Conservation (phyloP, 2,797 vertebrate species). For the Sebastiscus tertius region DNA sequence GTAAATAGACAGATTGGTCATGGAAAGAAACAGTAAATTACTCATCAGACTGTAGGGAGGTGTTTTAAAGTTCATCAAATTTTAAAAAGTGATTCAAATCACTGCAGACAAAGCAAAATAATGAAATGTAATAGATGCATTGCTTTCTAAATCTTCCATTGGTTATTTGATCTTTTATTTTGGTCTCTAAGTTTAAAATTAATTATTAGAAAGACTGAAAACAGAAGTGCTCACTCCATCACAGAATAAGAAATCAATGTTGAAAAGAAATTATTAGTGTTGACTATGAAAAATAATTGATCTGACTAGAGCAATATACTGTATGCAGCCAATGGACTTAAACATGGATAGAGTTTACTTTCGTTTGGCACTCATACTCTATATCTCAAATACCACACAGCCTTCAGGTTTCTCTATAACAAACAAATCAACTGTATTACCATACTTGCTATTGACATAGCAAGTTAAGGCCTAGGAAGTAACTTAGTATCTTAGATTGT, state of each 20-base stretch:
- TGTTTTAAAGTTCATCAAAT: neutral
- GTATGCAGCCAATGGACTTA: neutral
- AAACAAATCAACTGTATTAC: slow-evolving; percentile 1
- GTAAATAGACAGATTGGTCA: neutral
- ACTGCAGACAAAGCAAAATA: too few species aligned
- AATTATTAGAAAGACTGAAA: neutral
- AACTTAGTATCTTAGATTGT: neutral
- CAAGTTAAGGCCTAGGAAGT: neutral
- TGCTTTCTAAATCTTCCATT: neutral
- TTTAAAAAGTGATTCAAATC: neutral
- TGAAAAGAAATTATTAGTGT: neutral
- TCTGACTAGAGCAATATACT: neutral
- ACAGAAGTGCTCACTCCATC: neutral
- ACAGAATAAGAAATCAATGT: neutral
- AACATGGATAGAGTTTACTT: neutral
- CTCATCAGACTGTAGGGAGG: neutral
- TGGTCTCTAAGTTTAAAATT: neutral
- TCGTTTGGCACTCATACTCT: neutral
- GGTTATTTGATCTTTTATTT: neutral
- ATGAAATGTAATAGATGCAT: neutral
- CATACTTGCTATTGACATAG: neutral
- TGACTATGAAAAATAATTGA: neutral
- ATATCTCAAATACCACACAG: neutral
- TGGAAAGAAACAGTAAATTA: neutral
- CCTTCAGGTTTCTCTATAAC: neutral